Conservation (phyloP, 2,113 vertebrate genomes). For the Muscicapa adusta region DNA sequence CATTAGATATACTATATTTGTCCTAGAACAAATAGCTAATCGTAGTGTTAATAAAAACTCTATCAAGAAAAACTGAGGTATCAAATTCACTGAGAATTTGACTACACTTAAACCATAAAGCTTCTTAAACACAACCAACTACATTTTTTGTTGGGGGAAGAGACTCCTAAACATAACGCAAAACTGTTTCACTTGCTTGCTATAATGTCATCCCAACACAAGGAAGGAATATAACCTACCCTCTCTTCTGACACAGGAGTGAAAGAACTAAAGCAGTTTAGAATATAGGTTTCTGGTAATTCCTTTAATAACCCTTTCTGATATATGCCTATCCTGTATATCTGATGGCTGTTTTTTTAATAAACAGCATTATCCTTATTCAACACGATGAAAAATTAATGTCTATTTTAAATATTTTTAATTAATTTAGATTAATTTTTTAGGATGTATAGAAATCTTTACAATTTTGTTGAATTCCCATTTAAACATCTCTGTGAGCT, state of each 20-base stretch:
- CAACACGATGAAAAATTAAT: background rate
- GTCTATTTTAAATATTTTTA: background rate
- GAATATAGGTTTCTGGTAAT: background rate
- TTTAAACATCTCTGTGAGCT: background rate
- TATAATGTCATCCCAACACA: background rate
- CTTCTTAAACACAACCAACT: background rate
- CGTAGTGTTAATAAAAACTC: background rate
- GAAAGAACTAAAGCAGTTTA: background rate
- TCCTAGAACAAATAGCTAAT: background rate
- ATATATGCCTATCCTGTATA: background rate
- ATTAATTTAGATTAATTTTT: background rate
- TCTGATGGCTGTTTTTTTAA: background rate
- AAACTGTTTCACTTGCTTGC: background rate
- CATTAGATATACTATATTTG: background rate
- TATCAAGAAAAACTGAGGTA: background rate
- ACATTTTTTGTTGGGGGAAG: background rate
- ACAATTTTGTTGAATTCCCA: background rate
- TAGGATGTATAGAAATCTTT: background rate
- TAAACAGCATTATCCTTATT: background rate
- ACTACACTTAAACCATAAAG: background rate
- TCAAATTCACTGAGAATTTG: background rate
- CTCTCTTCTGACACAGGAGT: background rate
- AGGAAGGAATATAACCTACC: background rate
- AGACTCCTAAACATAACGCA: background rate
- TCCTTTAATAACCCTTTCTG: background rate